Evolutionary conservation across 2,113 vertebrate species (phyloP).

Genomic region (Cinclus cinclus): DNA sequence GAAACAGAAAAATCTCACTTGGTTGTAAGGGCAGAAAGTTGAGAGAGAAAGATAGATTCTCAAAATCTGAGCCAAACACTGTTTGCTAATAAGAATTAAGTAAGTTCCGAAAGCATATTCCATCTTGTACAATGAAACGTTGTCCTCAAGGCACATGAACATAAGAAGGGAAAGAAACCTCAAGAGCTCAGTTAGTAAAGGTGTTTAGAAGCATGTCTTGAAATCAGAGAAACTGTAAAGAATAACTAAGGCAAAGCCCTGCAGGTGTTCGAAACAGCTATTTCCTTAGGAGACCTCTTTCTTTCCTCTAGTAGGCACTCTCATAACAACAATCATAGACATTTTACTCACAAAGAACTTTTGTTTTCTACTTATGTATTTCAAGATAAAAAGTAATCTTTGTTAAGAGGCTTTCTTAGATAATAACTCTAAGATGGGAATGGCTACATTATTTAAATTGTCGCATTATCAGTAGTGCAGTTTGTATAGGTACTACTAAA

Average conservation of each 20-base stretch:
- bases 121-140: background rate
- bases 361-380: background rate
- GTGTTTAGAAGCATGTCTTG: background rate
- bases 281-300: background rate
- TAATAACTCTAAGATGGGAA: background rate
- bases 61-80: background rate
- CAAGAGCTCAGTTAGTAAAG: background rate
- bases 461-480: background rate
- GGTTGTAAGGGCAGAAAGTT: background rate
- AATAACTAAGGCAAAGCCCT: background rate
- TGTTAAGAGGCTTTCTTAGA: background rate
- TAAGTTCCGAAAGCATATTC: background rate
- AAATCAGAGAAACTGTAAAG: background rate
- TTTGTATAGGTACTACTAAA: background rate
- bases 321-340: background rate
- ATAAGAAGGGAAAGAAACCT: background rate
- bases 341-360: background rate
- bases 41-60: background rate
- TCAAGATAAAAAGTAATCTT: background rate
- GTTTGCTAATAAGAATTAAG: background rate
- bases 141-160: background rate
- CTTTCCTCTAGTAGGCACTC: background rate
- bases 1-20: background rate
- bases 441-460: background rate
- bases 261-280: background rate